Base-by-base conservation (phyloP, 2,113 vertebrate genomes). In the Phocoena sinus region DNA sequence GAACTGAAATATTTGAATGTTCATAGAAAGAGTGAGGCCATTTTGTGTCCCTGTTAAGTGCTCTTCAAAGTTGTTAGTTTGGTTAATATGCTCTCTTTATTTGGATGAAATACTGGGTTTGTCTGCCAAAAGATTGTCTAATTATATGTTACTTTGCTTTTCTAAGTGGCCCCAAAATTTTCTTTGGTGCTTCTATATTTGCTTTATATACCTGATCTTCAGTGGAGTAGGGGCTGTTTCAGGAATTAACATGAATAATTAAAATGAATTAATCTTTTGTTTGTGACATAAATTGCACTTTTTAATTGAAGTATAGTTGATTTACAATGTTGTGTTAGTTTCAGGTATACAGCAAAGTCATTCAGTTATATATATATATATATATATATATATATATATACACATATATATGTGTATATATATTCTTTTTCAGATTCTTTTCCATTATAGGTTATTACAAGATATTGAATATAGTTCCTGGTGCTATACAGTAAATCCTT, bases 11-110 rank as follows among this genome's bases (percentile, higher is more conserved):
- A 92, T 71, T 90, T 94, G 83, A 87, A 87, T 88, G 63, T 89
- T 96, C 91, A 67, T 94, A 93, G 65, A 95, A 97, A 93, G 63
- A 93, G 21, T 53, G 76, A 88, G n/a, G 47, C 79, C 91, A 95
- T 94, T 95, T 93, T 81, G 60, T 91, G 36, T 95, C 60, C 36
- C 44, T 68, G 68, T 94, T 96, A 95, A 94, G 41, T 94, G 73
- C 5, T 83, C 67, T 88, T 96, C 65, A 91, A 96, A 95, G 94
- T 93, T 93, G 63, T 92, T 97, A 53, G 47, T 82, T 97, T 96
- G 65, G 53, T 96, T 97, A 98, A 96, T 88, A 84, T 91, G 25
- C 53, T 80, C 94, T 96, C 56, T 96, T 94, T 94, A 94, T 81
- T 93, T 91, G 89, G 76, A 84, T 95, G 50, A 73, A 96, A 87